Base-by-base conservation (phyloP, 2,113 vertebrate species). In the Tragelaphus strepsiceros region DNA sequence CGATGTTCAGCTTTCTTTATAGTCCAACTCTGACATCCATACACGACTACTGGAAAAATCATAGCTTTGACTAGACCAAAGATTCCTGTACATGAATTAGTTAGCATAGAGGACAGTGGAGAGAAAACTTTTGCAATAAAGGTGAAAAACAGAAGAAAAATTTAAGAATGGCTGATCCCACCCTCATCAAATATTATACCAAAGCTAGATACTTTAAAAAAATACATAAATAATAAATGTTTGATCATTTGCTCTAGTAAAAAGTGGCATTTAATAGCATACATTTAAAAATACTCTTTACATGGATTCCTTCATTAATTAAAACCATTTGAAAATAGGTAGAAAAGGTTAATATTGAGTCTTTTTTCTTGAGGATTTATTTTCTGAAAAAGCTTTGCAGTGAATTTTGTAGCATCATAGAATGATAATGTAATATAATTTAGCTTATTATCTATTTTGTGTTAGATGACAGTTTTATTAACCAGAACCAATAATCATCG, bases 391-490 rank as follows among this genome's bases (percentile, higher is more conserved):
- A 98, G 71, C 61, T 98, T 96, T 78, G 92, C 81, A 74, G 81
- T 24, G 43, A 97, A 97, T 98, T 97, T 89, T 98, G 85, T 95
- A 90, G 83, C 64, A 93, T 98, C 98, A 97, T 97, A 97, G 87
- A 98, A 98, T 98, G 95, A 97, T 97, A 98, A 98, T 96, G 46
- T 92, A 97, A 97, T 98, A 64, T 93, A 98, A 99, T 98, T 98
- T 98, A 97, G 95, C 80, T 98, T 98, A 98, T 98, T 98, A 98
- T 98, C 97, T 99, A 98, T 98, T 99, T 99, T 98, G 96, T 97
- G 96, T 97, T 98, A 97, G 98, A 98, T 98, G 98, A 98, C 98
- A 98, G 98, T 98, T 99, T 99, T 99, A 98, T 98, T 98, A 98
- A 98, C 97, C 98, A 98, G 98, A 99, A 98, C 98, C 97, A 98